phyloP scores from a whole-genome alignment of 2,888 invertebrate species.

The Spialia ferax region DNA sequence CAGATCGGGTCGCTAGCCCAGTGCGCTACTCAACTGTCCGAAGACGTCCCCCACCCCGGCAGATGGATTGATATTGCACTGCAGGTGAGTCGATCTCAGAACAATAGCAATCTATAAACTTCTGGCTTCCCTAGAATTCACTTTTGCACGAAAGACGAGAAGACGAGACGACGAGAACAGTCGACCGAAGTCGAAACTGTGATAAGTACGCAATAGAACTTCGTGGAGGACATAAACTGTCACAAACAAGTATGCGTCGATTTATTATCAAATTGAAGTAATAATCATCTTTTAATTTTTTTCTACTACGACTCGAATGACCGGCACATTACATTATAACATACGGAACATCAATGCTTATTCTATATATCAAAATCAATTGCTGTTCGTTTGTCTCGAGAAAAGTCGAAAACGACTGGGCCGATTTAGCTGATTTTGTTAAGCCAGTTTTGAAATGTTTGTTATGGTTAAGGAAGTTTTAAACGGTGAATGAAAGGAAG shows the following conservation, averaged over 20 bases:
- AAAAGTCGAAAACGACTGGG: too few species aligned
- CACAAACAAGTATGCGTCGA: background rate
- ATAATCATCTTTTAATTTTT: too few species aligned
- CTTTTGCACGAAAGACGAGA: conserved; percentile 38
- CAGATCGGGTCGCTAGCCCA: conserved; percentile 38
- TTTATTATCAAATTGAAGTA: background rate
- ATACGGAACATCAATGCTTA: background rate
- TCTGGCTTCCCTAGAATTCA: conserved; percentile 50
- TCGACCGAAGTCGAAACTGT: background rate
- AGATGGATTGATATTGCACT: conserved; percentile 83
- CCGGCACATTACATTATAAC: background rate
- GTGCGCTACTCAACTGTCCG: conserved; percentile 45
- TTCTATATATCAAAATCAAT: too few species aligned
- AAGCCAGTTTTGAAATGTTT: too few species aligned
- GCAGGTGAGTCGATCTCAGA: conserved; percentile 79
- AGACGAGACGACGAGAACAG: too few species aligned
- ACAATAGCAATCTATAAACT: conserved; percentile 75
- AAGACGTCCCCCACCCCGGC: conserved; percentile 49
- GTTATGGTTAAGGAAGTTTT: too few species aligned
- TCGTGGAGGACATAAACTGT: background rate
- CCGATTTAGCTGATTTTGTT: too few species aligned
- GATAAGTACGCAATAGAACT: background rate
- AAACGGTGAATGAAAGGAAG: too few species aligned
- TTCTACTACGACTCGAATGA: background rate
- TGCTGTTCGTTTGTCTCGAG: too few species aligned